Conservation (phyloP, 2,888 invertebrate genomes). For the Perizoma flavofasciatum region DNA sequence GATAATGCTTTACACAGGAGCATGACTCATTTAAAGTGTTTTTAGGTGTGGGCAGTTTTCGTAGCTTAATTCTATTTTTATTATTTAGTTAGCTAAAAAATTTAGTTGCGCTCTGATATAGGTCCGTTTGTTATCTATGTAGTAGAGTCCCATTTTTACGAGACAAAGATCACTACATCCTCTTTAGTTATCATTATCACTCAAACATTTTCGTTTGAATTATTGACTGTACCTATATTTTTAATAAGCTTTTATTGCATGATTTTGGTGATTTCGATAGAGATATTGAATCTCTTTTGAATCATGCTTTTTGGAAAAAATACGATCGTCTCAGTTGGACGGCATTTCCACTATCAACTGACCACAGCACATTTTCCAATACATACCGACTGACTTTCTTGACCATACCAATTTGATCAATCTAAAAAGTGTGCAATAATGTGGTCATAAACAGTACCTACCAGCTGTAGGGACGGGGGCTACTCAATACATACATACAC, state of each 20-base stretch:
- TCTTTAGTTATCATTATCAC: slow-evolving; percentile 7
- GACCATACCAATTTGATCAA: no score
- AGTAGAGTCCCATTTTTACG: slow-evolving; percentile 9
- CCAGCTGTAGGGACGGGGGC: no score
- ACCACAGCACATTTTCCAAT: slow-evolving; percentile 4
- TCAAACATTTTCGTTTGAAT: slow-evolving; percentile 7
- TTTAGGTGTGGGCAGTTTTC: slow-evolving; percentile 33
- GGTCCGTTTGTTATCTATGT: slow-evolving; percentile 8
- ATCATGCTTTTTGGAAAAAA: background rate
- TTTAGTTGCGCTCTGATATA: slow-evolving; percentile 8
- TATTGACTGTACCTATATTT: slow-evolving; percentile 17
- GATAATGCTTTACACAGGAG: slow-evolving; percentile 27
- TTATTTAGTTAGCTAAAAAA: slow-evolving; percentile 13
- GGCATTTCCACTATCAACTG: slow-evolving; percentile 31
- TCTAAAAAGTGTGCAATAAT: background rate
- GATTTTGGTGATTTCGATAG: slow-evolving; percentile 3
- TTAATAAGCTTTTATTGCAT: slow-evolving; percentile 28
- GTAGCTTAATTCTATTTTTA: slow-evolving; percentile 13
- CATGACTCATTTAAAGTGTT: slow-evolving; percentile 35
- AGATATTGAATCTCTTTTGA: background rate
- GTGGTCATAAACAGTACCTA: slow-evolving; percentile 2
- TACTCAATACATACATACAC: no score
- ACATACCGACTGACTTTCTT: no score
- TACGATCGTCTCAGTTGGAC: slow-evolving; percentile 26
- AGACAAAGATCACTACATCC: slow-evolving; percentile 12